These are phyloP conservation scores for Micromys minutus DNA, from an alignment of 2,113 vertebrate genomes.

Conservation along the genomic window DNA sequence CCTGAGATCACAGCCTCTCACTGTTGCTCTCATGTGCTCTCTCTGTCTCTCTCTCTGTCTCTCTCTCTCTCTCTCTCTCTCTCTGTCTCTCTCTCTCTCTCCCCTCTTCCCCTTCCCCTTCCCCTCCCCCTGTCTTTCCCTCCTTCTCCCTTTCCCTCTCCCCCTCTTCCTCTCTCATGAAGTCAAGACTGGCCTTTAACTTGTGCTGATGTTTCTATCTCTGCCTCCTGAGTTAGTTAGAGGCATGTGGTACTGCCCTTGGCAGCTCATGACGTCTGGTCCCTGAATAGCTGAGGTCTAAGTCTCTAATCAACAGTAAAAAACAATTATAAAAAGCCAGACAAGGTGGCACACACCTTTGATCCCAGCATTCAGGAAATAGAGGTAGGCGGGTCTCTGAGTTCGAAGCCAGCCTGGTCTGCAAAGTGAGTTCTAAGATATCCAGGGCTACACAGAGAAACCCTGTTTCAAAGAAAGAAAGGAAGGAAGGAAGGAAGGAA, in stretches of 20 bases:
- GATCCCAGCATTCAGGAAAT: background rate
- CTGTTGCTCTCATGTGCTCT: background rate
- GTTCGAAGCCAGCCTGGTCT: background rate
- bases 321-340: background rate
- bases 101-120: background rate
- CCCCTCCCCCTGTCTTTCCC: too few species aligned
- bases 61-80: background rate
- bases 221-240: background rate
- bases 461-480: background rate
- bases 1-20: background rate
- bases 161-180: background rate
- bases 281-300: background rate
- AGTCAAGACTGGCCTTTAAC: background rate
- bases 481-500: too few species aligned
- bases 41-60: background rate
- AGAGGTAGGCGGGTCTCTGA: background rate
- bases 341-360: background rate
- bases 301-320: background rate
- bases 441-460: background rate
- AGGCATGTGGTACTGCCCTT: background rate
- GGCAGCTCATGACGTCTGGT: background rate
- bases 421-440: background rate
- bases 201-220: background rate
- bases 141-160: background rate
- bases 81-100: background rate